A percentile compares a stretch with the other conserved stretches of the same genome.
phyloP scores from a whole-genome alignment of 2,888 invertebrate species.

The Brenthis hecate region DNA sequence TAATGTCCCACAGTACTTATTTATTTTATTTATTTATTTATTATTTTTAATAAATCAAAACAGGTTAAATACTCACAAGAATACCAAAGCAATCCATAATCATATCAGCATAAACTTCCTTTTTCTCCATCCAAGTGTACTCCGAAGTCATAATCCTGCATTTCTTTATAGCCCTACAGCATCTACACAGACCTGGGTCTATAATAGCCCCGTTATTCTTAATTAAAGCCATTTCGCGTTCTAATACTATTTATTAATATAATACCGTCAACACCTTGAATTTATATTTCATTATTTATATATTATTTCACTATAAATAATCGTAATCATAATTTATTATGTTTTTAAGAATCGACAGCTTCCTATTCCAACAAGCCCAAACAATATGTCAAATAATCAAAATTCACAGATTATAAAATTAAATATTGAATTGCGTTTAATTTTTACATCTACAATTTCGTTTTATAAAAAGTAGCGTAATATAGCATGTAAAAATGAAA shows the following conservation, averaged over 20 bases:
- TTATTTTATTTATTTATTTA: too few relatives aligned
- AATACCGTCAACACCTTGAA: constrained; percentile 26
- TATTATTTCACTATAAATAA: constrained; percentile 3
- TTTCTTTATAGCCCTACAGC: constrained; percentile 74
- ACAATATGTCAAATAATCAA: constrained; percentile 17
- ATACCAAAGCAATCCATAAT: constrained; percentile 77
- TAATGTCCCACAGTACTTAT: too few relatives aligned
- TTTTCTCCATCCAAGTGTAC: constrained; percentile 73
- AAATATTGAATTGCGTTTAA: not conserved
- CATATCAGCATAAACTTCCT: constrained; percentile 75
- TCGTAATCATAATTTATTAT: constrained; percentile 20
- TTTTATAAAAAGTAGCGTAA: not conserved
- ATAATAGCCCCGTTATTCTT: constrained; percentile 70
- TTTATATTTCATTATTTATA: constrained; percentile 21
- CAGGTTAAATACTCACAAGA: constrained; percentile 55
- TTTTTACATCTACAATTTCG: not conserved
- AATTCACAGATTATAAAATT: constrained; percentile 13
- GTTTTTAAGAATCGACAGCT: constrained; percentile 26
- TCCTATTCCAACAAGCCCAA: constrained; percentile 19
- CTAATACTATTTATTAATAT: constrained; percentile 13
- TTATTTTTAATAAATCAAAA: not conserved
- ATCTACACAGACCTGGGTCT: constrained; percentile 74
- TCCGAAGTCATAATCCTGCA: constrained; percentile 71
- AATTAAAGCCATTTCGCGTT: constrained; percentile 55
- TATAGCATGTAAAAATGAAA: too few relatives aligned